Conservation (phyloP, 2,113 vertebrate species). For the Arenaria interpres region DNA sequence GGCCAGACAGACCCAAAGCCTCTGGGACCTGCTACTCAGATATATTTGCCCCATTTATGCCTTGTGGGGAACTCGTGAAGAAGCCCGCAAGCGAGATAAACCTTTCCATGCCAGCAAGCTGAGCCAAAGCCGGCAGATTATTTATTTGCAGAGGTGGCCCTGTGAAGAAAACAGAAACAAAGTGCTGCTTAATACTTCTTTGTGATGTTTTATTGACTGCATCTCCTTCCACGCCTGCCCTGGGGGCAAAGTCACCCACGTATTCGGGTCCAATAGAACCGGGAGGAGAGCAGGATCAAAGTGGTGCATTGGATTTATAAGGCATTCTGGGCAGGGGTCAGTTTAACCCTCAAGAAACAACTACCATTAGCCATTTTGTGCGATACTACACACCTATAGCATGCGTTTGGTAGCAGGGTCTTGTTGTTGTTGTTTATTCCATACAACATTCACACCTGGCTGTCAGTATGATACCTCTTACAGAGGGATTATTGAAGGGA, state of each 20-base stretch:
- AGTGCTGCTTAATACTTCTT: not conserved
- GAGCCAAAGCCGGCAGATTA: not conserved
- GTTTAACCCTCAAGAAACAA: not conserved
- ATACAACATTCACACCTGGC: rapidly evolving
- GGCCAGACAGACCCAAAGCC: not conserved
- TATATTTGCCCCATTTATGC: not conserved
- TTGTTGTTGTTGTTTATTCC: not conserved
- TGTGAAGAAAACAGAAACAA: not conserved
- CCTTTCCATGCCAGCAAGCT: not conserved
- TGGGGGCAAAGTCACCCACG: not conserved
- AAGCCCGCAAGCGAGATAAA: not conserved
- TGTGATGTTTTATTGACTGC: not conserved
- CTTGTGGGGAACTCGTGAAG: not conserved
- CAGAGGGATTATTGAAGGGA: not conserved
- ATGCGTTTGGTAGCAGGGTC: no score
- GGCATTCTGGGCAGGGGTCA: not conserved
- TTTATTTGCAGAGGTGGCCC: not conserved
- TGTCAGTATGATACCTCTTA: not conserved
- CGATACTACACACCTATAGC: not conserved
- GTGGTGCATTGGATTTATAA: not conserved
- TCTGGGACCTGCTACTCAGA: not conserved
- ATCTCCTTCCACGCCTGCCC: not conserved
- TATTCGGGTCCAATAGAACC: not conserved
- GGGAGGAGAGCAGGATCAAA: not conserved
- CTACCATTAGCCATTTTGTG: not conserved